phyloP scores from a whole-genome alignment of 2,888 invertebrate species.

The Dascillus cervinus region DNA sequence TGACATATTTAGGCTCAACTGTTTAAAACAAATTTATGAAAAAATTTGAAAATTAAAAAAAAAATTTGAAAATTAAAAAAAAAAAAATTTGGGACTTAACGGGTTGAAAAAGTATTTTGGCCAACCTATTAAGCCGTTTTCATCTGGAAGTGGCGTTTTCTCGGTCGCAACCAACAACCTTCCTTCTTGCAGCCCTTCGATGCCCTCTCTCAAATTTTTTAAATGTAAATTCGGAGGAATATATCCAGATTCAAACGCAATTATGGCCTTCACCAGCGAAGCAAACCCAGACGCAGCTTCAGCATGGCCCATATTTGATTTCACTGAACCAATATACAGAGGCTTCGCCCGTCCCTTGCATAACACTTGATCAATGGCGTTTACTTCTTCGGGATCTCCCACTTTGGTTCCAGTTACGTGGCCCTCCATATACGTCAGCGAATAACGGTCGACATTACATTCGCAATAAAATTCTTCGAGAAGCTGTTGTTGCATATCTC shows the following conservation, averaged over 20 bases:
- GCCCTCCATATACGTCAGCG: constrained; percentile 75
- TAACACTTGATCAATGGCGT: constrained; percentile 73
- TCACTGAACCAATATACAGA: no score
- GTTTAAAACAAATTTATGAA: no score
- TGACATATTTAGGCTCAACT: no score
- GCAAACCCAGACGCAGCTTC: constrained; percentile 82
- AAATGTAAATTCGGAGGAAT: constrained; percentile 85
- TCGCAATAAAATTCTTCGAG: constrained; percentile 59
- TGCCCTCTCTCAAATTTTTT: constrained; percentile 40
- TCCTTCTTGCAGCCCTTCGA: constrained; percentile 55
- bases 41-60: no score
- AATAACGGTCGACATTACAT: constrained; percentile 60
- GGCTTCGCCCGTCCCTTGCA: constrained; percentile 66
- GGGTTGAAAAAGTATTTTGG: no score
- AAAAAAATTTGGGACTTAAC: no score
- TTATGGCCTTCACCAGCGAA: constrained; percentile 65
- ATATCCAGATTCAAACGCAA: constrained; percentile 66
- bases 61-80: no score
- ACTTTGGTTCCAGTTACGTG: constrained; percentile 73
- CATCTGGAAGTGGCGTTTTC: no score
- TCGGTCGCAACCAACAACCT: no score
- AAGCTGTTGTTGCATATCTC: constrained; percentile 51
- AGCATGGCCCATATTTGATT: no score
- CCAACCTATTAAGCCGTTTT: no score
- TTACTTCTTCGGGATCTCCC: no score